A percentile compares a stretch with the other conserved stretches of the same genome.
These are phyloP conservation scores for human DNA, from an alignment of 2,113 vertebrate species.

Conservation along the genomic window GRCh38 chr4:39115001-39115500, in stretches of 20 bases:
- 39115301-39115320: slow-evolving; percentile 99
- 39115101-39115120: neutral
- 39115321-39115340: slow-evolving; percentile 93
- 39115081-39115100: neutral
- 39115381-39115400: slow-evolving; percentile 28
- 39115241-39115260: slow-evolving; percentile 97
- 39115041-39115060: neutral
- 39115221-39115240: slow-evolving; percentile 98
- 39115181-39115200: slow-evolving; percentile 99
- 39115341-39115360: neutral
- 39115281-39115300: slow-evolving; percentile 96
- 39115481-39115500: slow-evolving; percentile 40
- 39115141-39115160: slow-evolving; percentile 85
- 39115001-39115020: slow-evolving; percentile 12
- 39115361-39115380: neutral
- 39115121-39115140: neutral
- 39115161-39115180: slow-evolving; percentile 97
- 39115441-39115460: slow-evolving; percentile 13
- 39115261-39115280: slow-evolving; percentile 96
- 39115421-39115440: neutral
- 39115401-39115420: neutral
- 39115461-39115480: slow-evolving; percentile 19
- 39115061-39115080: neutral
- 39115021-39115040: slow-evolving; percentile 37
- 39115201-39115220: slow-evolving; percentile 98